These are phyloP conservation scores for Liasis olivaceus DNA, from an alignment of 2,797 vertebrate species.

Conservation along the genomic window DNA sequence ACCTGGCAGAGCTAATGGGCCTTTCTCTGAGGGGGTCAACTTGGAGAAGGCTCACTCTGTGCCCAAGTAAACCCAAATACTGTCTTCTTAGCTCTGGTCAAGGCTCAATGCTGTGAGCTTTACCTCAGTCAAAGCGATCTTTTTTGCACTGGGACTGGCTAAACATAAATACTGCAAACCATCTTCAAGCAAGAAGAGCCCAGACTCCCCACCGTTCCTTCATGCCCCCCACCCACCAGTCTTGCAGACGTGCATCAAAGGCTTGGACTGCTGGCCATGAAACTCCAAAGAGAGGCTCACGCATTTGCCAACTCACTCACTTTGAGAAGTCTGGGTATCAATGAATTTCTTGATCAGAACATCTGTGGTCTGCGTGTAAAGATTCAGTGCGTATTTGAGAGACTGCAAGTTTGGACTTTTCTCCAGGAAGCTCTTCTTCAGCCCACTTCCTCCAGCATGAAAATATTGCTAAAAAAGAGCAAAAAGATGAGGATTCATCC, in stretches of 20 bases:
- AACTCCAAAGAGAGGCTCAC: not conserved
- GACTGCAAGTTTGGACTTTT: conserved; percentile 96
- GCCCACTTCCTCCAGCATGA: conserved; percentile 95
- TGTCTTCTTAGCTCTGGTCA: not conserved
- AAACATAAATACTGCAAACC: too few species aligned
- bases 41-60: too few species aligned
- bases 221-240: not conserved
- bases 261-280: not conserved
- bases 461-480: conserved; percentile 91
- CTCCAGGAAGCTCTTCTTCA: conserved; percentile 98
- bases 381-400: conserved; percentile 94
- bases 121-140: too few species aligned
- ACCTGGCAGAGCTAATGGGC: too few species aligned
- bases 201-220: not conserved
- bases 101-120: not conserved
- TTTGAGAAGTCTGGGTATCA: conserved; percentile 93
- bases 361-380: conserved; percentile 97
- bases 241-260: not conserved
- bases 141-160: too few species aligned
- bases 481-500: not conserved
- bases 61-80: too few species aligned
- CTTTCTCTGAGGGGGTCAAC: not conserved
- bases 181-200: not conserved
- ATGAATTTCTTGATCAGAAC: conserved; percentile 98
- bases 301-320: conserved; percentile 75